phyloP scores from a whole-genome alignment of 2,797 vertebrate species.

The Epinephelus awoara region DNA sequence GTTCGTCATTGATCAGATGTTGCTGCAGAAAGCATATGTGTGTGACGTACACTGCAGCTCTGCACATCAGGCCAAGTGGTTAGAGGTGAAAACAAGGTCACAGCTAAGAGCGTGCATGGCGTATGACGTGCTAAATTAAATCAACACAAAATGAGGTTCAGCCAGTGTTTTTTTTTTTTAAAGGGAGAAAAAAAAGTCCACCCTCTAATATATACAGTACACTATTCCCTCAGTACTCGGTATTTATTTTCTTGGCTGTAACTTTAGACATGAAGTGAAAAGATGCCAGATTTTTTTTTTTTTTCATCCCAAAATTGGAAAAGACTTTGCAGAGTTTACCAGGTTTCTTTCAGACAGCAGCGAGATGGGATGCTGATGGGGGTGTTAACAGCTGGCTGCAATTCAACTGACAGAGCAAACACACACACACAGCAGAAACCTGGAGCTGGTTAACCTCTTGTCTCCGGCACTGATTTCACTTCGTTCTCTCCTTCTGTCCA shows the following conservation, averaged over 20 bases:
- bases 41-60: neutral
- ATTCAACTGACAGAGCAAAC: slow-evolving; percentile 63
- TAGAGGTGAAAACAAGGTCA: slow-evolving; percentile 33
- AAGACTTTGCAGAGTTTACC: slow-evolving; percentile 34
- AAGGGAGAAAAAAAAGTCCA: neutral
- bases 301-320: slow-evolving; percentile 38
- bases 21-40: neutral
- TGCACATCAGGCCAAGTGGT: neutral
- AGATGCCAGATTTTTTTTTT: slow-evolving; percentile 34
- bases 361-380: slow-evolving; percentile 47
- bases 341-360: slow-evolving; percentile 51
- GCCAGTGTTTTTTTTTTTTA: neutral
- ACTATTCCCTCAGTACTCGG: slow-evolving; percentile 19
- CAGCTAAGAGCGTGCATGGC: neutral
- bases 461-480: slow-evolving; percentile 53
- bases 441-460: slow-evolving; percentile 77
- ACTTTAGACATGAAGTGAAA: slow-evolving; percentile 40
- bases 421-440: slow-evolving; percentile 58
- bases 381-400: slow-evolving; percentile 73
- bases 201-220: slow-evolving; percentile 13
- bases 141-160: slow-evolving; percentile 19
- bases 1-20: neutral
- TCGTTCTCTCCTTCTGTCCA: slow-evolving; percentile 24
- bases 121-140: slow-evolving; percentile 21
- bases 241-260: slow-evolving; percentile 50